Percentiles rank a stretch among this genome's conserved stretches.
phyloP scores from a whole-genome alignment of 2,113 vertebrate species.

The Conger conger region DNA sequence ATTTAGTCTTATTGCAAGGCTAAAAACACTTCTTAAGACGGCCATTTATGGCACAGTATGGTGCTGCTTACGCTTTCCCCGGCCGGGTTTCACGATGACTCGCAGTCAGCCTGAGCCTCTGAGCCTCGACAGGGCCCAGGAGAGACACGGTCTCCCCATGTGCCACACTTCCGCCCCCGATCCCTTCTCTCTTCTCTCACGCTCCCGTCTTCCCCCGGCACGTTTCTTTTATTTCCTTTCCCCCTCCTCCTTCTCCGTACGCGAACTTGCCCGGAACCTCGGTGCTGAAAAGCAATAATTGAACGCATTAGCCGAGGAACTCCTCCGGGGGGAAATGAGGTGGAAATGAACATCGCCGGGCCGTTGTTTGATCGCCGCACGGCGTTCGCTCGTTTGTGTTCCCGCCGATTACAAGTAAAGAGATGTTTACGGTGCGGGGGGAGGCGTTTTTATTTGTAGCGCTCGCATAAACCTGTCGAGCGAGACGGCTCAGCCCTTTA shows the following conservation, averaged over 20 bases:
- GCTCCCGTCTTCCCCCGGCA: neutral
- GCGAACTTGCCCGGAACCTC: neutral
- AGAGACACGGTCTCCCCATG: neutral
- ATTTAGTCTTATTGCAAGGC: too few relatives aligned
- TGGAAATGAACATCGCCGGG: conserved; percentile 4
- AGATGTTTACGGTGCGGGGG: conserved; percentile 15
- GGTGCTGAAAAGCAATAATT: neutral
- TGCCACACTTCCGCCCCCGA: neutral
- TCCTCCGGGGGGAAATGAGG: conserved; percentile 24
- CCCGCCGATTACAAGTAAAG: conserved; percentile 38
- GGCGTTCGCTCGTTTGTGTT: conserved; percentile 17
- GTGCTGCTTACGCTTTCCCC: neutral
- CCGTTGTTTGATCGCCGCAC: conserved; percentile 23
- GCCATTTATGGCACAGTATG: neutral
- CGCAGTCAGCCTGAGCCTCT: neutral
- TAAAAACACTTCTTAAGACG: too few relatives aligned
- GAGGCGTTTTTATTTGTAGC: neutral
- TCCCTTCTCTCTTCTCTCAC: neutral
- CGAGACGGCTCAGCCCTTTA: conserved; percentile 24
- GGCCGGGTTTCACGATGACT: neutral
- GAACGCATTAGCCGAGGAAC: conserved; percentile 16
- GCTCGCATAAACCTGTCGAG: neutral
- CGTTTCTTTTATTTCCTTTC: neutral
- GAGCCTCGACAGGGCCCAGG: neutral
- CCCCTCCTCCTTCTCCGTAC: neutral